Conservation (phyloP, 2,888 invertebrate species). For the Theristus sp. region DNA sequence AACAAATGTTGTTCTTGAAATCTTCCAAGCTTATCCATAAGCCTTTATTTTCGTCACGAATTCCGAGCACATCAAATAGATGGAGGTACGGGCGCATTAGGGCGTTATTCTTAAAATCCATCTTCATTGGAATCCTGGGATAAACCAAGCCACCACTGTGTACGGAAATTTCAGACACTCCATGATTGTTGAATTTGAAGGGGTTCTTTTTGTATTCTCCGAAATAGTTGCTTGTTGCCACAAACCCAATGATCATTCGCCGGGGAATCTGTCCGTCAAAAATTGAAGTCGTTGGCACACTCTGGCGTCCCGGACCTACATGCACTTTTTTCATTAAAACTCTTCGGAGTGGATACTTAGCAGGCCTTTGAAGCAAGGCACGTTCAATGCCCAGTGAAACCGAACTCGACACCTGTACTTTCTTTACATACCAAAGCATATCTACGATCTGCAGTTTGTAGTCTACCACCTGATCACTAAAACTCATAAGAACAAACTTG, state of each 20-base stretch:
- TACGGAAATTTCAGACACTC: not conserved
- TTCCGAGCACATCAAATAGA: not conserved
- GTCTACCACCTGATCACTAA: not conserved
- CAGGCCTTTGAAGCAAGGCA: not conserved
- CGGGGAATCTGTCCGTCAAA: conserved; percentile 1
- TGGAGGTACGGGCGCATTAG: not conserved
- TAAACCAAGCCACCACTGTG: not conserved
- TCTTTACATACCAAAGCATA: not conserved
- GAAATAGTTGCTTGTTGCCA: not conserved
- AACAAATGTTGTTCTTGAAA: not conserved
- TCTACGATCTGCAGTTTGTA: not conserved
- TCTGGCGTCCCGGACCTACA: not conserved
- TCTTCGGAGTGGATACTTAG: not conserved
- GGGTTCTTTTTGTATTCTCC: not conserved
- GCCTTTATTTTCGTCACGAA: not conserved
- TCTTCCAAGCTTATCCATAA: not conserved
- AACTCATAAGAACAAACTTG: not conserved
- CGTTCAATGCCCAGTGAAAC: not conserved
- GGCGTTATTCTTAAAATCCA: not conserved
- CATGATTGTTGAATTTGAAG: not conserved
- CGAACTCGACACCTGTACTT: not conserved
- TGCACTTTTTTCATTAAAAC: not conserved
- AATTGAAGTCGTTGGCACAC: not conserved
- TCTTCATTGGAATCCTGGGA: not conserved
- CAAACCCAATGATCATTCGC: not conserved